Evolutionary conservation across 2,113 vertebrate species (phyloP).

Genomic region (Phyllostomus discolor): DNA sequence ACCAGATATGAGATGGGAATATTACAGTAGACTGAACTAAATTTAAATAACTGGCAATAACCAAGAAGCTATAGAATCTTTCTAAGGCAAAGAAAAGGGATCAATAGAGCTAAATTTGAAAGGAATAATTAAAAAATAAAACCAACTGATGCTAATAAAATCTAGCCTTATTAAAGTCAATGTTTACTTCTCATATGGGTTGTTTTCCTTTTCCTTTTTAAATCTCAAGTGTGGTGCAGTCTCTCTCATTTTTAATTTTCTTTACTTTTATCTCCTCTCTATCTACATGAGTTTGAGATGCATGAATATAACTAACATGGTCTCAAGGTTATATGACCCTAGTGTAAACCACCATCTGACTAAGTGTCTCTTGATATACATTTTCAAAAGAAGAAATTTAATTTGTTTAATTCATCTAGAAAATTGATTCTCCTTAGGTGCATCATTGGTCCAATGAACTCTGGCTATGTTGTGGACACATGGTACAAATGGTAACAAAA

Average conservation of each 20-base stretch:
- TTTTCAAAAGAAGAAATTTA: background rate
- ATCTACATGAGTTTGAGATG: background rate
- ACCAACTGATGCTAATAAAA: background rate
- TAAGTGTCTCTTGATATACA: background rate
- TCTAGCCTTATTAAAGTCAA: background rate
- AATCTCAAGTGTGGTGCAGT: background rate
- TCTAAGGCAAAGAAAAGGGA: background rate
- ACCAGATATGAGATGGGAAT: background rate
- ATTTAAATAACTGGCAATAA: background rate
- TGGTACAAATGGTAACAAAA: background rate
- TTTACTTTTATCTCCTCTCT: background rate
- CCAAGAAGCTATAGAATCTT: background rate
- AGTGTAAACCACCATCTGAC: background rate
- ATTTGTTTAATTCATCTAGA: background rate
- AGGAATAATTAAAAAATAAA: background rate
- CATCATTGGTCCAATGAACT: background rate
- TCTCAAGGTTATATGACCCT: background rate
- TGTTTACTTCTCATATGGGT: background rate
- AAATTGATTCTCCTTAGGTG: background rate
- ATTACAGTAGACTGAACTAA: background rate
- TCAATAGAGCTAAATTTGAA: background rate
- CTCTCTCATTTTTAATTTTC: background rate
- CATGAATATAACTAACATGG: background rate
- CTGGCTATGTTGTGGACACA: background rate
- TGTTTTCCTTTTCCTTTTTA: background rate